Evolutionary conservation across 2,888 invertebrate species (phyloP), one percentile per base, ranked within the genome.

Genomic region (Ormyrus rosae): DNA sequence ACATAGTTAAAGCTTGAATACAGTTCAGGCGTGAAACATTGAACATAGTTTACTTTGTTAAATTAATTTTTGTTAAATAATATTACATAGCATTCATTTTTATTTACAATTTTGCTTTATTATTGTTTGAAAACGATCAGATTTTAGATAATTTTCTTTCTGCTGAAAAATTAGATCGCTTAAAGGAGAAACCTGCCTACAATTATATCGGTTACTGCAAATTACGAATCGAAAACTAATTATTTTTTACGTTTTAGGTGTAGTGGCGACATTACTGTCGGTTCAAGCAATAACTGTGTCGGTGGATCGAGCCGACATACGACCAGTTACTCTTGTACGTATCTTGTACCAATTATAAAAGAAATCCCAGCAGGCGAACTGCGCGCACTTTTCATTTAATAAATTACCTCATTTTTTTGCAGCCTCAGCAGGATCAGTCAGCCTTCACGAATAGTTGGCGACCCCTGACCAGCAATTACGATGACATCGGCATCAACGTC

Each of bases 381-480:
- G 34, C 34, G 34, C 34, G 3, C 4, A 34, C 34, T 34, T 1
- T 3, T 3, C 34, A 34, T 34, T 3, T 34, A 3, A 34, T 34
- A 34, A 34, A 34, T 34, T 34, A 34, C 34, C 34, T 34, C 0
- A 34, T 34, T 34, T 34, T 19, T 46, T 53, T 8, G 48, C 70
- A 82, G 63, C 70, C 70, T 6, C 70, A 78, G 51, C 68, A 88
- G 86, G 64, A 85, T 55, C 87, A 88, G 58, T 89, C 88, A 63
- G 88, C 88, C 87, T 86, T 87, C 80, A 86, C 87, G 53, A 89
- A 90, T 81, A 90, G 89, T 68, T 90, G 90, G 90, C 86, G 90
- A 53, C 90, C 90, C 5, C 79, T 90, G 76, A 86, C 87, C 11
- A 85, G 86, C 7, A 83, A 83, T n/a, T 88, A 89, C 84, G 89